Evolutionary conservation across 2,113 vertebrate genomes (phyloP), one percentile per base, ranked within the genome.

Genomic region (Lontra canadensis): DNA sequence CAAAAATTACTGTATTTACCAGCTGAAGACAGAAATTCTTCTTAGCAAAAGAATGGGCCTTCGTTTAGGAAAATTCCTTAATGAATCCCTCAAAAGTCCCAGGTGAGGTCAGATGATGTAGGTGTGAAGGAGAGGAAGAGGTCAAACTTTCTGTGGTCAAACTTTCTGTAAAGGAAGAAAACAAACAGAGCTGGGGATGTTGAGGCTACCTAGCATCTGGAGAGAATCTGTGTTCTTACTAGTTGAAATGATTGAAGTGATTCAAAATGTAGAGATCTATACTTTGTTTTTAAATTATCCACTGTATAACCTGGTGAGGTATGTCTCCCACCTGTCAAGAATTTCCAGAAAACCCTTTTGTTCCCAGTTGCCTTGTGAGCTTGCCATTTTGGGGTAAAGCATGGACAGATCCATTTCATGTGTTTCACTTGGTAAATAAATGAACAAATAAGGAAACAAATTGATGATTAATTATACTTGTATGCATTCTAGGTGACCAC

Each of bases 181-280:
- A 52, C 10, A 36, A 15, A n/a, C 0, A 8, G 44, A 39, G 14
- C 42, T 34, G 59, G 42, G 3, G 1, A 36, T 8, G 3, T 2
- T 18, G 18, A 49, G n/a, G 26, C 0, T 20, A 31, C 6, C 20
- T 17, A 31, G 9, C 74, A 13, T 65, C 1, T 36, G 23, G 36
- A 80, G 36, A 71, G 14, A 49, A 21, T 23, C 12, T 59, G 0
- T 1, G 12, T 1, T 85, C 29, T 88, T 10, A n/a, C 34, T 61
- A 52, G 10, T 26, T 59, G 74, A 88, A 92, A 84, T 39, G 11
- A 15, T 0, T n/a, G 34, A 80, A 79, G 23, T 74, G n/a, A 42
- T 21, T 20, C 10, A 84, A 42, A 31, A 59, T 34, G 20, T 55
- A 52, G 69, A 79, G 7, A 23, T 59, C 8, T 23, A 59, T 59